phyloP scores from a whole-genome alignment of 2,888 invertebrate genomes.

The Isotomurus palustris region DNA sequence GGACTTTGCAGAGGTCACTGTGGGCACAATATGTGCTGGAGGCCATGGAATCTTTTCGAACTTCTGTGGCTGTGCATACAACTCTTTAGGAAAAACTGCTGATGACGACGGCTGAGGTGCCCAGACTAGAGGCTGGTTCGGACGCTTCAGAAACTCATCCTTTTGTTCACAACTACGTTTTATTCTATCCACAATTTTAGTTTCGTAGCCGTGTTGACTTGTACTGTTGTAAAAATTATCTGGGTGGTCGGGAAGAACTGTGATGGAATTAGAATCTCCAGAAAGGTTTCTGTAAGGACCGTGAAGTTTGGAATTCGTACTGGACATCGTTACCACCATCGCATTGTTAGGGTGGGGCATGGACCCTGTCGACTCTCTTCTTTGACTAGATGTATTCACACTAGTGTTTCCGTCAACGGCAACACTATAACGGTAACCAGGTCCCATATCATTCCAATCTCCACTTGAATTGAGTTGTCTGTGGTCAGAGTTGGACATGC shows the following conservation, averaged over 20 bases:
- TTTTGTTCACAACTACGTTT: slow-evolving; percentile 82
- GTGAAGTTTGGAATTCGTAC: slow-evolving; percentile 21
- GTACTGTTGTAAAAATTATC: too few relatives aligned
- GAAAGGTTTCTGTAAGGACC: too few relatives aligned
- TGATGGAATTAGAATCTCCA: too few relatives aligned
- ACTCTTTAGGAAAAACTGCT: slow-evolving; percentile 43
- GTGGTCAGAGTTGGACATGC: slow-evolving; percentile 5
- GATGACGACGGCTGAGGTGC: slow-evolving; percentile 50
- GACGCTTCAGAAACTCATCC: slow-evolving; percentile 75
- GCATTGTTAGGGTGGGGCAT: slow-evolving; percentile 51
- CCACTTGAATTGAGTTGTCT: slow-evolving; percentile 3
- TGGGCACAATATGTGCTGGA: slow-evolving; percentile 52
- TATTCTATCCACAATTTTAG: slow-evolving; percentile 51
- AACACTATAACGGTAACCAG: slow-evolving; percentile 45
- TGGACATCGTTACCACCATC: slow-evolving; percentile 41
- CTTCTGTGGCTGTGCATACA: slow-evolving; percentile 71
- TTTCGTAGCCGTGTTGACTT: slow-evolving; percentile 38
- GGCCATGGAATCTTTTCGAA: slow-evolving; percentile 69
- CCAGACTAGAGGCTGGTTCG: slow-evolving; percentile 60
- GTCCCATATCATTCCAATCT: slow-evolving; percentile 35
- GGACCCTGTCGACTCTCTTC: slow-evolving; percentile 63
- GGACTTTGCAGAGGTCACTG: slow-evolving; percentile 28
- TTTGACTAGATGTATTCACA: slow-evolving; percentile 58
- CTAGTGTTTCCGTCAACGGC: slow-evolving; percentile 45
- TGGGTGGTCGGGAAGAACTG: too few relatives aligned